Evolutionary conservation across 2,113 vertebrate species (phyloP).

Genomic region (Cyprinodon brontotheroides): DNA sequence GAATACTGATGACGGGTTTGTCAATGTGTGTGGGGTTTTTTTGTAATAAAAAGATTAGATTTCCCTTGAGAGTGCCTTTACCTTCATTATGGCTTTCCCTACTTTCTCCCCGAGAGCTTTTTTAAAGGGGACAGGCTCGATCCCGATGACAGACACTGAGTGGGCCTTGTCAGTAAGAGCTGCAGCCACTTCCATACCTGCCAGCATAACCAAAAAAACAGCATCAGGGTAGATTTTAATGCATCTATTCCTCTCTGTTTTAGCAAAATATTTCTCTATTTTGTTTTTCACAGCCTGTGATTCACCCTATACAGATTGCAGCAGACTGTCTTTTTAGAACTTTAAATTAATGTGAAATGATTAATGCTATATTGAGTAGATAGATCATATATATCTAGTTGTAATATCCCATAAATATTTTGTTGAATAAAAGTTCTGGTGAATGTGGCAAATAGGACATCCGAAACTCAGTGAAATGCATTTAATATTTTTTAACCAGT

Average conservation of each 20-base stretch:
- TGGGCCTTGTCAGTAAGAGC: constrained; percentile 94
- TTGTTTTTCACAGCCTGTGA: no score
- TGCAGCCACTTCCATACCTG: constrained; percentile 97
- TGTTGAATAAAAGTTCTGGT: neutral
- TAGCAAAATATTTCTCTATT: neutral
- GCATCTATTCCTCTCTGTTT: neutral
- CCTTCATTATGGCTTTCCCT: constrained; percentile 95
- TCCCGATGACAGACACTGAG: constrained; percentile 93
- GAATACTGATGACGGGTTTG: constrained; percentile 22
- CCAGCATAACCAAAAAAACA: constrained; percentile 21
- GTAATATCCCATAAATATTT: neutral
- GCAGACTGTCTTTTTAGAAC: neutral
- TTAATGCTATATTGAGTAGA: no score
- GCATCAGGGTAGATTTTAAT: neutral
- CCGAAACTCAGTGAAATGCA: neutral
- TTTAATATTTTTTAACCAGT: neutral
- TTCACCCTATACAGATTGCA: neutral
- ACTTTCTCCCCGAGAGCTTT: constrained; percentile 93
- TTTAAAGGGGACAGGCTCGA: constrained; percentile 91
- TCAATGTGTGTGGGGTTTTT: neutral
- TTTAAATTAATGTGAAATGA: neutral
- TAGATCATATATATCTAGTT: no score
- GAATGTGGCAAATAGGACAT: neutral
- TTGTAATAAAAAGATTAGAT: constrained; percentile 32
- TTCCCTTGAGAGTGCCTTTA: constrained; percentile 59